Evolutionary conservation across 2,797 vertebrate genomes (phyloP).

Genomic region (Chiloscyllium punctatum): DNA sequence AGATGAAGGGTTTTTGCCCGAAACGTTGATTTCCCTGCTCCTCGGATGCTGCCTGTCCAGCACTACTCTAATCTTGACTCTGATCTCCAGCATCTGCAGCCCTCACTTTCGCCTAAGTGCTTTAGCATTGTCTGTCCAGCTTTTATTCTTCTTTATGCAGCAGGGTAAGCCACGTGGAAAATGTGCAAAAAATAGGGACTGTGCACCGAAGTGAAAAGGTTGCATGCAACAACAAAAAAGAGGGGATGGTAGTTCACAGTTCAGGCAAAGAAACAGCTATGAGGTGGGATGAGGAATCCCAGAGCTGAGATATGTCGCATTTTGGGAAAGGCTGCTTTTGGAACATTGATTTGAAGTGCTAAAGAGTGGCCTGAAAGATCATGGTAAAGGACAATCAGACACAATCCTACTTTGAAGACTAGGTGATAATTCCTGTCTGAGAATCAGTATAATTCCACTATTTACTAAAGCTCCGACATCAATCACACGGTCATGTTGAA

Average conservation of each 20-base stretch:
- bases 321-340: background rate
- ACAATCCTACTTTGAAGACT: background rate
- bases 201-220: too few species aligned
- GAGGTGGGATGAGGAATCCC: background rate
- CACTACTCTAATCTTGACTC: too few species aligned
- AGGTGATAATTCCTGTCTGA: background rate
- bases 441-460: background rate
- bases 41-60: too few species aligned
- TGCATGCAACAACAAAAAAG: too few species aligned
- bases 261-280: background rate
- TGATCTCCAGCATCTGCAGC: too few species aligned
- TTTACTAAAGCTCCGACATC: background rate
- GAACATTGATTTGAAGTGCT: background rate
- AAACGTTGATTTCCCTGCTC: too few species aligned
- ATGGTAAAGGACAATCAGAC: background rate
- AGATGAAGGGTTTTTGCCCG: too few species aligned
- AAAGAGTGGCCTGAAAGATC: background rate
- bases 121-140: background rate
- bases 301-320: background rate
- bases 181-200: too few species aligned
- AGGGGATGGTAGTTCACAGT: background rate
- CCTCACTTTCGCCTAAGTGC: background rate
- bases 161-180: background rate
- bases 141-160: background rate
- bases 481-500: background rate